Evolutionary conservation across 2,113 vertebrate species (phyloP).

Genomic region (Boulengeromyrus knoepffleri): DNA sequence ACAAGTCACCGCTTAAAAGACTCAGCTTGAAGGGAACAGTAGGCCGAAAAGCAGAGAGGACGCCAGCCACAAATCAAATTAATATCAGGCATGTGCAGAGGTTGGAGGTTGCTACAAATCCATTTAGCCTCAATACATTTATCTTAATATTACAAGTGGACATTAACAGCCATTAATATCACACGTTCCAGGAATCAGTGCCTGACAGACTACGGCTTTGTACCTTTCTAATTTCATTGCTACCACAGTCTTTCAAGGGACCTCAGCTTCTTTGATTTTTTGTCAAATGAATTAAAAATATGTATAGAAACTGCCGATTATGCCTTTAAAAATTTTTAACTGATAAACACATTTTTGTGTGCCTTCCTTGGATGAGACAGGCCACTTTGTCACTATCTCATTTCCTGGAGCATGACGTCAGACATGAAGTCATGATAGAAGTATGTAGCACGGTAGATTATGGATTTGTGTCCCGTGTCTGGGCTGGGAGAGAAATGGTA

Average conservation of each 20-base stretch:
- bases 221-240: background rate
- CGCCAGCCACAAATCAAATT: background rate
- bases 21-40: background rate
- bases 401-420: background rate
- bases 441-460: background rate
- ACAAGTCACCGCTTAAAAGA: background rate
- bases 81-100: background rate
- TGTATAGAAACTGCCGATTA: background rate
- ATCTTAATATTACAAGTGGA: background rate
- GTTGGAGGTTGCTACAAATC: background rate
- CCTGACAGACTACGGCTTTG: background rate
- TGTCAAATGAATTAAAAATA: background rate
- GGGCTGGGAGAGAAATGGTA: background rate
- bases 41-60: background rate
- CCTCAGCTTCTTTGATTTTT: background rate
- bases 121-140: conserved; percentile 1
- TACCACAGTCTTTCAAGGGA: background rate
- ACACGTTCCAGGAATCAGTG: background rate
- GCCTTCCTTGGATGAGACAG: background rate
- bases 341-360: background rate
- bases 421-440: background rate
- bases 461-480: background rate
- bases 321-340: background rate
- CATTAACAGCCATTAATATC: background rate
- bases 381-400: background rate